Conservation (phyloP, 2,113 vertebrate genomes). For the Bufo gargarizans region DNA sequence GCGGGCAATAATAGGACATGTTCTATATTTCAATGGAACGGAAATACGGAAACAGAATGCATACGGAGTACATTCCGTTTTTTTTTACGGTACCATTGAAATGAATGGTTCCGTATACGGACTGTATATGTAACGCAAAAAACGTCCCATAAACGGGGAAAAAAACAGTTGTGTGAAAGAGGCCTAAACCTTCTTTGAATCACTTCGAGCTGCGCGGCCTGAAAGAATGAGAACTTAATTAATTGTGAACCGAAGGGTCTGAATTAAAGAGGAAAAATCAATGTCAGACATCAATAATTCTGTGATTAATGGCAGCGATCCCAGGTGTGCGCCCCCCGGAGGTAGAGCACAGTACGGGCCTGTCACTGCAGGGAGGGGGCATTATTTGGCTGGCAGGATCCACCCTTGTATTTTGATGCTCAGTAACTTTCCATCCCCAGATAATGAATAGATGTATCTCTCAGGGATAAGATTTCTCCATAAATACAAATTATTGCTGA, state of each 20-base stretch:
- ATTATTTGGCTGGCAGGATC: neutral
- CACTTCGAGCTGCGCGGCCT: no score
- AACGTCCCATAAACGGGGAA: no score
- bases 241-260: neutral
- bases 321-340: neutral
- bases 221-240: neutral
- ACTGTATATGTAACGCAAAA: no score
- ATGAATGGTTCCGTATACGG: no score
- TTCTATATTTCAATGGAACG: no score
- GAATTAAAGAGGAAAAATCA: neutral
- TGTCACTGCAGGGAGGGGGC: neutral
- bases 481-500: neutral
- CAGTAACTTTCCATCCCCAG: neutral
- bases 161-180: no score
- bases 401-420: neutral
- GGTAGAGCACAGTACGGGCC: neutral
- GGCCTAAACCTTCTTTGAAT: no score
- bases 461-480: neutral
- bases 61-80: no score
- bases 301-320: neutral
- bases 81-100: no score
- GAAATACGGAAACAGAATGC: no score
- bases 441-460: neutral
- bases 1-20: no score
- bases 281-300: neutral